phyloP scores from a whole-genome alignment of 2,113 vertebrate species.

The rabbit (Oryctolagus cuniculus) region DNA sequence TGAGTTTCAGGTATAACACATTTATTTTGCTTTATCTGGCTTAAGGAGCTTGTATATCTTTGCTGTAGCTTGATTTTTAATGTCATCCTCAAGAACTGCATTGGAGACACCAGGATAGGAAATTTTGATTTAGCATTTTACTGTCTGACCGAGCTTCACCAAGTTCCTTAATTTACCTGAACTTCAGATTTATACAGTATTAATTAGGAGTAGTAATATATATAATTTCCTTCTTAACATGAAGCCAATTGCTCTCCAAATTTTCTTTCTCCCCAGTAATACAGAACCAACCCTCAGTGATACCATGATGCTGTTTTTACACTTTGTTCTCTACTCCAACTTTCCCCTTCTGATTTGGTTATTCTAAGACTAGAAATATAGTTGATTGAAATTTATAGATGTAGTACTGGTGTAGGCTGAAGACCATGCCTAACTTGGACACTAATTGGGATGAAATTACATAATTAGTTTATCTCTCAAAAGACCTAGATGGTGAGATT shows the following conservation, averaged over 20 bases:
- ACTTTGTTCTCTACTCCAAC: not conserved
- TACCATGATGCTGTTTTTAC: not conserved
- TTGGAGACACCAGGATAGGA: not conserved
- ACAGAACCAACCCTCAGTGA: not conserved
- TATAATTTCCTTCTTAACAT: not conserved
- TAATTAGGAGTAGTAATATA: not conserved
- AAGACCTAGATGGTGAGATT: not conserved
- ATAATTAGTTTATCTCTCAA: not conserved
- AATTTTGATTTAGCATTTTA: constrained; percentile 15
- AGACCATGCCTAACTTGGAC: not conserved
- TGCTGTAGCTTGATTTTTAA: constrained; percentile 18
- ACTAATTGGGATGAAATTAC: constrained; percentile 50
- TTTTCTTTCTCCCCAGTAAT: not conserved
- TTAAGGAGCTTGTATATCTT: not conserved
- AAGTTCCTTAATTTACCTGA: not conserved
- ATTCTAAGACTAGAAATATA: not conserved
- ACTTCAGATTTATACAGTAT: not conserved
- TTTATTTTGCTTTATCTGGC: constrained; percentile 3
- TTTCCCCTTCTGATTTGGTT: not conserved
- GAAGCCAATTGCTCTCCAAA: not conserved
- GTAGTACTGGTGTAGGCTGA: not conserved
- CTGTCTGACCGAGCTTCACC: not conserved
- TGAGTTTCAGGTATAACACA: not conserved
- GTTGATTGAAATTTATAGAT: constrained; percentile 20
- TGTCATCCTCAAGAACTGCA: not conserved